A percentile compares a stretch with the other conserved stretches of the same genome.
phyloP scores from a whole-genome alignment of 2,797 vertebrate genomes.

The Tenualosa thibaudeaui region DNA sequence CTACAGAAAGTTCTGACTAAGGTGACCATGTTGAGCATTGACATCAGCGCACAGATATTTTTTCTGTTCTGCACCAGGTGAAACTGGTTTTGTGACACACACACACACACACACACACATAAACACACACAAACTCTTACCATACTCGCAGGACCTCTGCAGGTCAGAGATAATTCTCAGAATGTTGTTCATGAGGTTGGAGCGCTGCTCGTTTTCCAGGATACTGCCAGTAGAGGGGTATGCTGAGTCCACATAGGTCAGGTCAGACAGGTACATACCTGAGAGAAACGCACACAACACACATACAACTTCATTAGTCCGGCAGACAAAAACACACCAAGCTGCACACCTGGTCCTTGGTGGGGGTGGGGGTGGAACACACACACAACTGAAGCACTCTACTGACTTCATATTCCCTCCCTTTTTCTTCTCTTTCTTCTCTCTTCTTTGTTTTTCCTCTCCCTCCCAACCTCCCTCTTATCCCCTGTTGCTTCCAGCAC shows the following conservation, averaged over 20 bases:
- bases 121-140: conserved; percentile 66
- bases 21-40: no score
- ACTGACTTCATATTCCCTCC: not conserved
- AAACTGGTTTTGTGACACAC: no score
- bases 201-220: conserved; percentile 95
- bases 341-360: not conserved
- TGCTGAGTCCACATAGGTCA: conserved; percentile 97
- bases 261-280: conserved; percentile 98
- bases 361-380: not conserved
- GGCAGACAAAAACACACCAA: conserved; percentile 22
- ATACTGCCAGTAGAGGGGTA: conserved; percentile 98
- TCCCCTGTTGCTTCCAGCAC: not conserved
- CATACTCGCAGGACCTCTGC: conserved; percentile 96
- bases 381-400: not conserved
- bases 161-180: conserved; percentile 97
- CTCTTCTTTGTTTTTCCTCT: not conserved
- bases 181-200: conserved; percentile 98
- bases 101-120: not conserved
- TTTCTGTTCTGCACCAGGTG: no score
- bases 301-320: conserved; percentile 22
- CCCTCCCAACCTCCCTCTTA: not conserved
- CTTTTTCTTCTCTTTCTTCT: not conserved
- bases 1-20: no score
- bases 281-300: conserved; percentile 29
- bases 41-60: no score